These are phyloP conservation scores for Acronicta aceris DNA, from an alignment of 2,888 invertebrate genomes.

Conservation along the genomic window DNA sequence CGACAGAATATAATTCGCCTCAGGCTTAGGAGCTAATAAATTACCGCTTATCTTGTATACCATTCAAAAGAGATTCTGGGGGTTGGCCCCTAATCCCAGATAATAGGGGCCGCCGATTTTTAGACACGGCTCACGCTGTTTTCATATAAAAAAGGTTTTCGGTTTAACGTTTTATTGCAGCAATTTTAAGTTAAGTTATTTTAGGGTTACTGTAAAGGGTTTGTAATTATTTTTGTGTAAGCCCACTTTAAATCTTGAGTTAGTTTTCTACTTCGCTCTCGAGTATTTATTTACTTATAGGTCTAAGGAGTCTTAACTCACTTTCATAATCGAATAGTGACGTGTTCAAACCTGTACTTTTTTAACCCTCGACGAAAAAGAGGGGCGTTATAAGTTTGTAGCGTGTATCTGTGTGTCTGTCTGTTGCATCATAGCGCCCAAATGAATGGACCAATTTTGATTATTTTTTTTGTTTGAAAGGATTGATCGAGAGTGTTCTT, in stretches of 20 bases:
- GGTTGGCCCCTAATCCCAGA: constrained; percentile 63
- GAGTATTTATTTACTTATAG: neutral
- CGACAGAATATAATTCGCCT: constrained; percentile 33
- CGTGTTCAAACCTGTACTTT: too few relatives aligned
- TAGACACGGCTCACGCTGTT: constrained; percentile 47
- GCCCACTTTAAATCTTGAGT: neutral
- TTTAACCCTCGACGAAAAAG: too few relatives aligned
- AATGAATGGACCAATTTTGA: too few relatives aligned
- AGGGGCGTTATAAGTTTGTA: too few relatives aligned
- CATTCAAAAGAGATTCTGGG: constrained; percentile 66
- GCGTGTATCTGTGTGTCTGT: too few relatives aligned
- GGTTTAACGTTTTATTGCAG: constrained; percentile 32
- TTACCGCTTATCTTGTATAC: constrained; percentile 65
- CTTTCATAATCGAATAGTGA: too few relatives aligned
- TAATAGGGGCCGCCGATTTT: constrained; percentile 64
- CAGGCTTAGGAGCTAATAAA: constrained; percentile 58
- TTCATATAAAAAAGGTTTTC: constrained; percentile 39
- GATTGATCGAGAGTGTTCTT: too few relatives aligned
- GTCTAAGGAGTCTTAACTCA: too few relatives aligned
- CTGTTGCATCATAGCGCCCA: too few relatives aligned
- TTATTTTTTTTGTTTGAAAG: too few relatives aligned
- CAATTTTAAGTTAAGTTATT: constrained; percentile 25
- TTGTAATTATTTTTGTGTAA: constrained; percentile 4
- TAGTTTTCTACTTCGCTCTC: neutral
- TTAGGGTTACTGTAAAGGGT: neutral